Conservation (phyloP, 2,797 vertebrate species). For the Bryconaethiops microstoma region DNA sequence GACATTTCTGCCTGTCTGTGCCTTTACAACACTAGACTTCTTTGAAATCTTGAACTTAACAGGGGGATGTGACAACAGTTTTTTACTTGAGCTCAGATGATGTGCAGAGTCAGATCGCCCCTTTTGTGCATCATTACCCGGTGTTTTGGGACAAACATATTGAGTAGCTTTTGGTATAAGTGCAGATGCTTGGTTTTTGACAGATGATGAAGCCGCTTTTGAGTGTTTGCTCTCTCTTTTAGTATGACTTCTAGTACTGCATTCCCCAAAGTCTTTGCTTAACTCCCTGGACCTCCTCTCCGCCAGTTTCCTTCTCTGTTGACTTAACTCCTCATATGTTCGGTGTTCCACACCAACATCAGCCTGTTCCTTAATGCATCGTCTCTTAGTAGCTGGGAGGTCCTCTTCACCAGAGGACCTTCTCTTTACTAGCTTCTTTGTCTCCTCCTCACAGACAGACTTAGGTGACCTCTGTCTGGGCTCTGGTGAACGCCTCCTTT, state of each 20-base stretch:
- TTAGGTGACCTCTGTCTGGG: slow-evolving; percentile 9
- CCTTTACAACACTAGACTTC: slow-evolving; percentile 37
- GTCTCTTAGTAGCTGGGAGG: slow-evolving; percentile 18
- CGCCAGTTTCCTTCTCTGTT: slow-evolving; percentile 22
- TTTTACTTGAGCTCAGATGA: slow-evolving; percentile 24
- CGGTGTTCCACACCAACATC: background rate
- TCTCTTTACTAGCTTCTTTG: slow-evolving; percentile 36
- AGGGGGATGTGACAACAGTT: background rate
- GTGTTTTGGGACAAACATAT: background rate
- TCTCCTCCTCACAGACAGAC: background rate
- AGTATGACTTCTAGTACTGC: background rate
- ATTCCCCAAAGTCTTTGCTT: background rate
- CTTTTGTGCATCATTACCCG: slow-evolving; percentile 52
- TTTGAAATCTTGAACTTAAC: slow-evolving; percentile 72
- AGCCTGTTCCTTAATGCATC: background rate
- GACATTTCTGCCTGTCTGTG: background rate
- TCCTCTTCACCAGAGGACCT: slow-evolving; percentile 23
- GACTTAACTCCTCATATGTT: slow-evolving; percentile 5
- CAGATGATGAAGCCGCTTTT: slow-evolving; percentile 11
- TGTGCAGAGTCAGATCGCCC: background rate
- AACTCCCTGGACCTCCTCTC: slow-evolving; percentile 12
- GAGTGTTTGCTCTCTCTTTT: background rate
- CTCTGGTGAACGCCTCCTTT: slow-evolving; percentile 26
- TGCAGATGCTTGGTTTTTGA: slow-evolving; percentile 8
- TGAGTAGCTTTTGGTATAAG: slow-evolving; percentile 16